These are phyloP conservation scores for Choristoneura rosaceana DNA, from an alignment of 2,888 invertebrate genomes.

Conservation along the genomic window DNA sequence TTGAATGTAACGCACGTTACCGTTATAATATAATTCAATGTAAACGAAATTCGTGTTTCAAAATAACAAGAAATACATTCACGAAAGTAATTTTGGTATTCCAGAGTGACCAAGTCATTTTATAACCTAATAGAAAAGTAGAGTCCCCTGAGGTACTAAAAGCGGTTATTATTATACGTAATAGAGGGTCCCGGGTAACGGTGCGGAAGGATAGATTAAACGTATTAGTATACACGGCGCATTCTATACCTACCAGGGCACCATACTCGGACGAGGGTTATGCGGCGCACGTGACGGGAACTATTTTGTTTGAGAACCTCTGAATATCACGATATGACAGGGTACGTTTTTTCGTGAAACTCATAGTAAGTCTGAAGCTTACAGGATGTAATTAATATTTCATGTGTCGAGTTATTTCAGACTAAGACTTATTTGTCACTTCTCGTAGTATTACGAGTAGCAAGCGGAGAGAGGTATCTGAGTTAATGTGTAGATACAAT, in stretches of 20 bases:
- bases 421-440: background rate
- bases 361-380: background rate
- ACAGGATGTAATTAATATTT: background rate
- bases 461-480: too few species aligned
- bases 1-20: background rate
- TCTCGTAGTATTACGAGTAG: too few species aligned
- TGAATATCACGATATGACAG: constrained; percentile 29
- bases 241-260: constrained; percentile 25
- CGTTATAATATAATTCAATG: background rate
- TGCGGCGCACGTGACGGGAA: constrained; percentile 28
- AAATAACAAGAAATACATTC: background rate
- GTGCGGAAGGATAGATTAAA: constrained; percentile 52
- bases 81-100: constrained; percentile 13
- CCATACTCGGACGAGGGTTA: constrained; percentile 23
- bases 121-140: constrained; percentile 35
- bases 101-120: constrained; percentile 18
- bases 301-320: constrained; percentile 36
- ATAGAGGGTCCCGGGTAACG: constrained; percentile 47
- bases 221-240: constrained; percentile 42
- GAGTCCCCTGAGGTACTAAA: constrained; percentile 26
- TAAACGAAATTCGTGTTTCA: background rate
- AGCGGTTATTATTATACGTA: constrained; percentile 42
- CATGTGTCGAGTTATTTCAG: background rate
- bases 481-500: too few species aligned
- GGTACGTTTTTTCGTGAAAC: constrained; percentile 16